Base-by-base conservation (phyloP, 2,888 invertebrate species). In the Mesorhabditis sp. region DNA sequence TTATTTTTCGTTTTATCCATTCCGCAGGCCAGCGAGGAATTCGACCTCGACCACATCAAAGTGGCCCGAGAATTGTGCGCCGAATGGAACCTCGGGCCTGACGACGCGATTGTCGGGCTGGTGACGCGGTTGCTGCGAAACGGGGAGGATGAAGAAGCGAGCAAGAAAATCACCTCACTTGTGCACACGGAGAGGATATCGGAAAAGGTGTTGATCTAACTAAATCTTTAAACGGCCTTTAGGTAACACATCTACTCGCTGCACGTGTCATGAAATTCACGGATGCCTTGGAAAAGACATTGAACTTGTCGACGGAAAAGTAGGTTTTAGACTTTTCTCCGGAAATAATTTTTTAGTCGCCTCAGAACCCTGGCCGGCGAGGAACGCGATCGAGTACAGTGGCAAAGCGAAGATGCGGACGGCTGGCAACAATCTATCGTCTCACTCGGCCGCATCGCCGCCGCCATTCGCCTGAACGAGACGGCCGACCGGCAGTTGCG, bases 1-100 rank as follows among this genome's bases (percentile, higher is more conserved):
- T 28, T 28, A 28, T 28, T 28, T 28, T 28, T 28, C 28, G 28
- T 28, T 28, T 28, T 28, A 28, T 28, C 28, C 28, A 28, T 28
- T 28, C 28, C 28, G 28, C 28, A 72, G 62, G 74, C 70, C 42
- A 65, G 64, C 62, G 76, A 77, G 76, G 76, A 72, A 72, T 58
- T 70, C 75, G 67, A 76, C 73, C 4, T 67, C 69, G 63, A 77
- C 75, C 5, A 67, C 71, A n/a, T 69, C 76, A 15, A 74, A 74
- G 70, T 74, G 74, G 62, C 15, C n/a, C 15, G 43, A 45, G 15
- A 66, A n/a, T 6, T 42, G 28, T n/a, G 45, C 45, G 4, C 44
- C 5, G 43, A 66, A 66, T 44, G 42, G 15, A 6, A 42, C n/a
- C 41, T 45, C 15, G 50, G 15, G 7, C 13, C 42, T 13, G 45